A percentile compares a stretch with the other conserved stretches of the same genome.
phyloP scores from a whole-genome alignment of 2,113 vertebrate genomes.

The Gambusia holbrooki region DNA sequence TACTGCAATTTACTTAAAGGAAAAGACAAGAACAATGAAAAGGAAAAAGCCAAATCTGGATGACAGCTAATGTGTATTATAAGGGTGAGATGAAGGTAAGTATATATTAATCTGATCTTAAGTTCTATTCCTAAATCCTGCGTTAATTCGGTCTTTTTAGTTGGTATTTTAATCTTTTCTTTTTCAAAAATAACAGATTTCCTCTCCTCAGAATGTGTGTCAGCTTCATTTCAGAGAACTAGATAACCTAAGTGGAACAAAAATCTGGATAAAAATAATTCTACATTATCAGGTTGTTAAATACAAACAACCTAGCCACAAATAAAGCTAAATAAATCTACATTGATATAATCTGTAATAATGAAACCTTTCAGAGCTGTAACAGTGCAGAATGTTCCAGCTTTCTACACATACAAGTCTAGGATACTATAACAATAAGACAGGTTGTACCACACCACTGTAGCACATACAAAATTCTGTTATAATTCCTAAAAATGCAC shows the following conservation, averaged over 20 bases:
- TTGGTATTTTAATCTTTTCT: slow-evolving; percentile 13
- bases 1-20: slow-evolving; percentile 1
- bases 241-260: neutral
- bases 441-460: neutral
- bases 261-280: neutral
- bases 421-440: neutral
- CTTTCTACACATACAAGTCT: neutral
- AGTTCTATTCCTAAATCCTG: slow-evolving; percentile 22
- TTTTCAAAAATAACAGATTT: slow-evolving; percentile 4
- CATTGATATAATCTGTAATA: neutral
- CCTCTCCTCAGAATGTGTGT: neutral
- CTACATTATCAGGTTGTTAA: neutral
- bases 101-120: neutral
- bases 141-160: slow-evolving; percentile 25
- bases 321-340: neutral
- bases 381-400: neutral
- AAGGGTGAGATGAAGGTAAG: slow-evolving; percentile 20
- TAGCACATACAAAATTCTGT: neutral
- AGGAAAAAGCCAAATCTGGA: neutral
- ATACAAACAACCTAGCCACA: neutral
- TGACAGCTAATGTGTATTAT: neutral
- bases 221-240: neutral
- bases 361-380: neutral
- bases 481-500: too few relatives aligned
- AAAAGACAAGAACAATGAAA: neutral